Conservation (phyloP, 1,140 invertebrate genomes). For the Apocrypta bakeri region DNA sequence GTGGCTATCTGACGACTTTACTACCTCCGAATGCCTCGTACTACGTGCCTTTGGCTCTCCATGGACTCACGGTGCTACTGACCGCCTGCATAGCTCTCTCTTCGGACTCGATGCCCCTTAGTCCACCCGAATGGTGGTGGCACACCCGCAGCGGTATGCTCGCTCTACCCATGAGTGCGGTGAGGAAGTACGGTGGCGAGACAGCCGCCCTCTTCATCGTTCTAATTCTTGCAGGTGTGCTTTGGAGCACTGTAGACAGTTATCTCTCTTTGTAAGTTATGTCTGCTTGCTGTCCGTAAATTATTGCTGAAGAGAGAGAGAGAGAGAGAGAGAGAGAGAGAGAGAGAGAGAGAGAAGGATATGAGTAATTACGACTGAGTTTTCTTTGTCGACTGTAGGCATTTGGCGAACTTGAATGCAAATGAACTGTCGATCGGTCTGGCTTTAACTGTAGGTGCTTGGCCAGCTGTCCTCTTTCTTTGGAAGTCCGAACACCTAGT, state of each 20-base stretch:
- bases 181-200: constrained; percentile 83
- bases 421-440: constrained; percentile 80
- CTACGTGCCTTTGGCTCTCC: constrained; percentile 76
- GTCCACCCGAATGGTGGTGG: constrained; percentile 89
- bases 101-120: constrained; percentile 81
- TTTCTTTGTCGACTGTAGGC: constrained; percentile 69
- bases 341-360: no score
- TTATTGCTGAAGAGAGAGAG: background rate
- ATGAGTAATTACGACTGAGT: no score
- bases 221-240: constrained; percentile 81
- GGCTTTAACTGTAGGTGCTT: constrained; percentile 78
- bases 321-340: no score
- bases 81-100: constrained; percentile 79
- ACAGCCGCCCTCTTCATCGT: constrained; percentile 81
- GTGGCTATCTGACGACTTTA: constrained; percentile 72
- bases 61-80: constrained; percentile 78
- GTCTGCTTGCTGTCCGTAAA: no score
- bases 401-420: constrained; percentile 76
- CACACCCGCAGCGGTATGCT: constrained; percentile 85
- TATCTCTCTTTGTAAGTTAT: constrained; percentile 83
- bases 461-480: constrained; percentile 82
- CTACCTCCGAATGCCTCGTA: constrained; percentile 63
- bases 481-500: constrained; percentile 87
- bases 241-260: constrained; percentile 86
- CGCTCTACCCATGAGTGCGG: constrained; percentile 82